Conservation (phyloP, 92 coral and sea anemone genomes). For the Parazoanthus atlanticus region DNA sequence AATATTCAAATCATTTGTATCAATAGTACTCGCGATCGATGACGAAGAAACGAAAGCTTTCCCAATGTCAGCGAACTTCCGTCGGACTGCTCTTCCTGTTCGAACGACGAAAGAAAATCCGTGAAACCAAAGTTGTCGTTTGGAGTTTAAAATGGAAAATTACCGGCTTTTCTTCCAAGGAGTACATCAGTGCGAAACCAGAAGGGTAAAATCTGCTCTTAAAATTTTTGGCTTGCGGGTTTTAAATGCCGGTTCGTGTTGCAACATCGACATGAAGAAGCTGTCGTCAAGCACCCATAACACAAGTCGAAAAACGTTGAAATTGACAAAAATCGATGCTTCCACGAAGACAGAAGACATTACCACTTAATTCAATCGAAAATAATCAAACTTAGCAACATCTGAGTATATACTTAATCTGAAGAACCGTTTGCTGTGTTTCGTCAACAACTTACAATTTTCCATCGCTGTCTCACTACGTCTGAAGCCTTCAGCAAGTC, state of each 20-base stretch:
- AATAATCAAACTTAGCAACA: neutral
- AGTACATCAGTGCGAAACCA: neutral
- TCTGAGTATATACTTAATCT: constrained; percentile 4
- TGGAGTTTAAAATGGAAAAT: neutral
- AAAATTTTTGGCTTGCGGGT: neutral
- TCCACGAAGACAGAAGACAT: neutral
- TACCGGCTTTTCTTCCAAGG: neutral
- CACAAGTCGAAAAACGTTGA: neutral
- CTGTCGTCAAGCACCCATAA: neutral
- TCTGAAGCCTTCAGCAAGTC: constrained; percentile 97
- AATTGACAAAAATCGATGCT: neutral
- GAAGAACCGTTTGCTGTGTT: constrained; percentile 23
- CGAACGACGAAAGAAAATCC: neutral
- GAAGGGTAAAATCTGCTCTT: neutral
- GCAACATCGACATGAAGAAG: neutral
- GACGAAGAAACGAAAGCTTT: constrained; percentile 1
- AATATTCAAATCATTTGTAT: neutral
- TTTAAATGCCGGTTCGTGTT: constrained; percentile 13
- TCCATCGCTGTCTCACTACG: constrained; percentile 99
- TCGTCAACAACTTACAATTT: constrained; percentile 86
- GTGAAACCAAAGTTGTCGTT: neutral
- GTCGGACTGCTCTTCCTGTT: neutral
- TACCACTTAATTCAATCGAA: neutral
- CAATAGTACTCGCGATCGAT: neutral
- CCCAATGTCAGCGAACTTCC: neutral